Percentiles rank a stretch among this genome's conserved stretches.
phyloP scores from a whole-genome alignment of 2,113 vertebrate genomes.

The Psittacus erithacus region DNA sequence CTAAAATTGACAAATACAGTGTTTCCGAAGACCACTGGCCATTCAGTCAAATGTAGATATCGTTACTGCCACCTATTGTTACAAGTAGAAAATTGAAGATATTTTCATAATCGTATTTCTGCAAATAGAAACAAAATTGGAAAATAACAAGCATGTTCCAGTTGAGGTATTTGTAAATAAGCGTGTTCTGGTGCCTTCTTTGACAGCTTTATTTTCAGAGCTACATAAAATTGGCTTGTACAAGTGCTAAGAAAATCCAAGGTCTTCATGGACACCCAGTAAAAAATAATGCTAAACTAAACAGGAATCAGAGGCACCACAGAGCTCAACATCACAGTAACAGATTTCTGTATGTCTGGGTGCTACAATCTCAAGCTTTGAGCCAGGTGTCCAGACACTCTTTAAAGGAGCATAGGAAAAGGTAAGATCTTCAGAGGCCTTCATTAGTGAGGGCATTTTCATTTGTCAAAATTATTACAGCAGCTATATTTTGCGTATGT shows the following conservation, averaged over 20 bases:
- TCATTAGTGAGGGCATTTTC: background rate
- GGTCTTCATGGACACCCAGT: background rate
- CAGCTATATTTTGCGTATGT: background rate
- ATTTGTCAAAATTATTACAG: background rate
- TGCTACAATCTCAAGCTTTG: background rate
- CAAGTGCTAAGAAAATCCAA: background rate
- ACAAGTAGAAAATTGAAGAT: constrained; percentile 4
- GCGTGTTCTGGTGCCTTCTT: background rate
- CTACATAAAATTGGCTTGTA: background rate
- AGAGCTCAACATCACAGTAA: background rate
- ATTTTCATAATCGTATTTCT: background rate
- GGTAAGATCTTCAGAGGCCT: background rate
- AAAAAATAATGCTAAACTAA: background rate
- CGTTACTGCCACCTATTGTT: constrained; percentile 67
- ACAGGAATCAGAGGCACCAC: background rate
- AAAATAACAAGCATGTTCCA: background rate
- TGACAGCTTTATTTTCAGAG: background rate
- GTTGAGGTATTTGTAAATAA: background rate
- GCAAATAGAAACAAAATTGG: background rate
- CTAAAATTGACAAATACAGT: background rate
- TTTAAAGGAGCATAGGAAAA: background rate
- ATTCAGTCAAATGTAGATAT: constrained; percentile 20
- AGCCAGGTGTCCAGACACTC: background rate
- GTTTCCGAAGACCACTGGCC: background rate
- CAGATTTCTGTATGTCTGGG: background rate